Conservation (phyloP, 1,140 invertebrate species). For the honey bee (Apis mellifera) region Amel_HAv3.1 CM009933.2:8831001-8831500, state of each 20-base stretch:
- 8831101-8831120: not conserved
- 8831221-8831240: constrained; percentile 26
- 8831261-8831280: not conserved
- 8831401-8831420: too few species aligned
- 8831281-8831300: not conserved
- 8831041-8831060: not conserved
- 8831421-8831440: too few species aligned
- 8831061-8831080: not conserved
- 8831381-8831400: too few species aligned
- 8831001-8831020: not conserved
- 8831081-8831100: not conserved
- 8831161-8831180: not conserved
- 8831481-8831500: too few species aligned
- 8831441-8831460: too few species aligned
- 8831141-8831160: not conserved
- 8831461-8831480: too few species aligned
- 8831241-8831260: not conserved
- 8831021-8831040: constrained; percentile 6
- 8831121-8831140: not conserved
- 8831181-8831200: not conserved
- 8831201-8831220: not conserved
- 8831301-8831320: not conserved
- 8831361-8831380: too few species aligned
- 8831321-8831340: not conserved
- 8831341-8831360: too few species aligned